Evolutionary conservation across 2,888 invertebrate species (phyloP), one percentile per base, ranked within the genome.

Genomic region (Apoda limacodes): DNA sequence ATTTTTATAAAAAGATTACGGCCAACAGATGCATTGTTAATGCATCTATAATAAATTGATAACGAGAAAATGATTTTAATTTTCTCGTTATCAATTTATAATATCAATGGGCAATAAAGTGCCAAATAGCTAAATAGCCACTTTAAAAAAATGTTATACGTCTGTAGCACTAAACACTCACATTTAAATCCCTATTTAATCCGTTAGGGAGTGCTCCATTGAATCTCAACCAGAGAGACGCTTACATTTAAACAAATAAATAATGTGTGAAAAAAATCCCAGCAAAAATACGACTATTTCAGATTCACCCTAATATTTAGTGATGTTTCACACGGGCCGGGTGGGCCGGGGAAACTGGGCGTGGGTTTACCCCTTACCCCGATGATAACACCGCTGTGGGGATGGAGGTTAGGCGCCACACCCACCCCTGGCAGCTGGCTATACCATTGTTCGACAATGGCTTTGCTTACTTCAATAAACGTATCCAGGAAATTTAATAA

Each of bases 271-370:
- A 56, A 64, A 70, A 69, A 72, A 69, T 64, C 66, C 55, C 57
- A 49, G 60, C 61, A 62, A 63, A 68, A 63, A 60, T 54, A 51
- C 55, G 60, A 65, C 68, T 69, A 64, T 71, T 60, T 55, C 37
- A 34, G 41, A 48, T 53, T 57, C 60, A 59, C 72, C 75, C 75
- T 62, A 67, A 57, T 50, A 39, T 35, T 41, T 48, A 50, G 54
- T 47, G 44, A 52, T 54, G 60, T 62, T 75, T 75, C 76, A 70
- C 76, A 76, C 75, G 75, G 61, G 51, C 56, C 52, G 60, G 60
- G 55, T 62, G 61, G 46, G 59, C 50, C 50, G 45, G 43, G 60
- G 50, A 34, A 44, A 50, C 52, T 69, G 72, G 66, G 75, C 71
- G 68, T 69, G 74, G 63, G 67, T 46, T 32, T 24, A 22, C 23